A percentile compares a stretch with the other conserved stretches of the same genome.
phyloP scores from a whole-genome alignment of 2,113 vertebrate species.

The Lichenostomus cassidix region DNA sequence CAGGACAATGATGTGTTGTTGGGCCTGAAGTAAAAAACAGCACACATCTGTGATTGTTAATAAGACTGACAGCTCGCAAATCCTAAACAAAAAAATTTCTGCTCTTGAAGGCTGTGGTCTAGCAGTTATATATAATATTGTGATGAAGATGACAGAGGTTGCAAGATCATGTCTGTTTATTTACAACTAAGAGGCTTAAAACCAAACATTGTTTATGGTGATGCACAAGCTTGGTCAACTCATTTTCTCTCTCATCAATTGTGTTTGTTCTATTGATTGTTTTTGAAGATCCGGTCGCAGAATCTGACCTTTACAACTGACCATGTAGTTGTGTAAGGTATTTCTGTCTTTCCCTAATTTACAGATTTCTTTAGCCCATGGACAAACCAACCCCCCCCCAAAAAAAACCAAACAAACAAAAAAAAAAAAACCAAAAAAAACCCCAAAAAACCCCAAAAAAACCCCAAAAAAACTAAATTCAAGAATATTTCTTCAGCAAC shows the following conservation, averaged over 20 bases:
- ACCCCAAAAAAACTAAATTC: background rate
- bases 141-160: slow-evolving; percentile 11
- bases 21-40: background rate
- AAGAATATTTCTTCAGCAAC: background rate
- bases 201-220: background rate
- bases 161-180: background rate
- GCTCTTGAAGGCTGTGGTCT: background rate
- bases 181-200: slow-evolving; percentile 7
- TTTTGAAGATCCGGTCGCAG: background rate
- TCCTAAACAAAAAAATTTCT: background rate
- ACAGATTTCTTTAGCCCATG: background rate
- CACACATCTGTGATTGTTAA: background rate
- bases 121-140: background rate
- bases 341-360: background rate
- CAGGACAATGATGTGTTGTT: background rate
- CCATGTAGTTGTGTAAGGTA: background rate
- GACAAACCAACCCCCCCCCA: no score
- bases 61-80: background rate
- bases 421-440: no score
- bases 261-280: background rate
- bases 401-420: no score
- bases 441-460: no score
- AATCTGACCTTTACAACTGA: background rate
- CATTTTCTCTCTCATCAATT: background rate
- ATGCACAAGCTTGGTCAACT: background rate